These are phyloP conservation scores for Megalops cyprinoides DNA, from an alignment of 2,797 vertebrate species.

Conservation along the genomic window DNA sequence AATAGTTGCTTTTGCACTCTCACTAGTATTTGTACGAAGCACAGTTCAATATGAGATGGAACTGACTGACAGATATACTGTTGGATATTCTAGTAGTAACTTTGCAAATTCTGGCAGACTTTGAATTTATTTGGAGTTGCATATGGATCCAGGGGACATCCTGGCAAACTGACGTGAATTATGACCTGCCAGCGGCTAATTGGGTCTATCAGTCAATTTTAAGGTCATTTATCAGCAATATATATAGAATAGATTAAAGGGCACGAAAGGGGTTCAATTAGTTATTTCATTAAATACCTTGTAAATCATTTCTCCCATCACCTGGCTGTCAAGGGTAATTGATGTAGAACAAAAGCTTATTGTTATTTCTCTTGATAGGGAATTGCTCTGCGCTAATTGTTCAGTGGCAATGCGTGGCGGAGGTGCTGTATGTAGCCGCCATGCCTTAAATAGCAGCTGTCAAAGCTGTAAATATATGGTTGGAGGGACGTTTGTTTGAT, in stretches of 20 bases:
- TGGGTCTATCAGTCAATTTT: conserved; percentile 12
- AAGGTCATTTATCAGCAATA: background rate
- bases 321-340: conserved; percentile 11
- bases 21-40: too few species aligned
- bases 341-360: conserved; percentile 16
- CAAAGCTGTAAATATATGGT: conserved; percentile 1
- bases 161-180: background rate
- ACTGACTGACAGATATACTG: background rate
- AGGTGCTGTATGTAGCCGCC: background rate
- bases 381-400: background rate
- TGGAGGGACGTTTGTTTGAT: background rate
- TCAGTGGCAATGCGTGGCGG: background rate
- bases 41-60: background rate
- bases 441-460: background rate
- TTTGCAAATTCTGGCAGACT: conserved; percentile 7
- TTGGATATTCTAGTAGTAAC: background rate
- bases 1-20: too few species aligned
- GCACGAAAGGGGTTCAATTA: conserved; percentile 14
- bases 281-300: conserved; percentile 24
- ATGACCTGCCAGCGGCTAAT: conserved; percentile 11
- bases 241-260: conserved; percentile 22
- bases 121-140: conserved; percentile 1
- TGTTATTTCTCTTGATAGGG: background rate
- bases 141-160: background rate
- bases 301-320: conserved; percentile 10